Evolutionary conservation across 2,113 vertebrate genomes (phyloP).

Genomic region (Furnarius figulus): DNA sequence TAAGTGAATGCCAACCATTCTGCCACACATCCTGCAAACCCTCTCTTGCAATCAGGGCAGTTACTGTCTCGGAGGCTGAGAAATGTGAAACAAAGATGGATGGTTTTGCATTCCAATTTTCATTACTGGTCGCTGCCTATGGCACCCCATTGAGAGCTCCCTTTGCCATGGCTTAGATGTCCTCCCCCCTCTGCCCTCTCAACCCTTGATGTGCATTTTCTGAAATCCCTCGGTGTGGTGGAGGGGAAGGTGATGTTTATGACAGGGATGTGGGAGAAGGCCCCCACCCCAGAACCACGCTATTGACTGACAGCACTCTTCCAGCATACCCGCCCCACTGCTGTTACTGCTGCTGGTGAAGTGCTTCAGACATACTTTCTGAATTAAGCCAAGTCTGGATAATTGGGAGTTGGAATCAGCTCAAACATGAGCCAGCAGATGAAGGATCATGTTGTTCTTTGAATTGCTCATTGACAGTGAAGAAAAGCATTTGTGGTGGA

Average conservation of each 20-base stretch:
- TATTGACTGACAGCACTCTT: background rate
- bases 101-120: background rate
- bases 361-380: background rate
- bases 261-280: background rate
- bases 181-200: fast-evolving
- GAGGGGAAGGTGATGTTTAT: background rate
- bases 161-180: background rate
- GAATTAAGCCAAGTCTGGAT: conserved; percentile 20
- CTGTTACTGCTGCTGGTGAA: background rate
- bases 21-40: background rate
- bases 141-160: background rate
- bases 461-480: background rate
- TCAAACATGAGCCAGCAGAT: background rate
- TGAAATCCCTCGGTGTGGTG: background rate
- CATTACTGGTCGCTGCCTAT: fast-evolving
- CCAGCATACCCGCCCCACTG: background rate
- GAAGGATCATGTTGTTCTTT: background rate
- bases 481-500: background rate
- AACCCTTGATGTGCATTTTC: background rate
- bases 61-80: background rate
- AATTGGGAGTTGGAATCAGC: conserved; percentile 9
- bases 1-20: background rate
- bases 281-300: fast-evolving
- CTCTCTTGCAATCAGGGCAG: background rate
- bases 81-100: background rate